phyloP scores from a whole-genome alignment of 2,113 vertebrate species.

The Brevimyrus niger region DNA sequence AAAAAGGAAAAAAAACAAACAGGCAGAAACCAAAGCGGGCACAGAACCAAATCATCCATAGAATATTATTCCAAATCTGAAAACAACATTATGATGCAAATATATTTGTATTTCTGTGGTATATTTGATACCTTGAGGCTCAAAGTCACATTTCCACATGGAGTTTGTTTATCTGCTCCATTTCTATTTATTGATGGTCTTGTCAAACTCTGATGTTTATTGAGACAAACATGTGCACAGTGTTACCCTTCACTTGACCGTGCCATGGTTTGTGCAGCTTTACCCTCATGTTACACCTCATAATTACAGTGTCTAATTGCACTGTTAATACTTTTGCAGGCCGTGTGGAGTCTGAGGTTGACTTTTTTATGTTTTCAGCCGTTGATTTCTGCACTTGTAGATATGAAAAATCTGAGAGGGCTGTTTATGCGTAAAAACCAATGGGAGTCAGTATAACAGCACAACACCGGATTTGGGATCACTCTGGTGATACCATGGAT shows the following conservation, averaged over 20 bases:
- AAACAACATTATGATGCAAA: constrained; percentile 60
- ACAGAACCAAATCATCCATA: constrained; percentile 81
- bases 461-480: neutral
- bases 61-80: constrained; percentile 81
- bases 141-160: constrained; percentile 61
- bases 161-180: constrained; percentile 25
- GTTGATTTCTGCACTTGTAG: neutral
- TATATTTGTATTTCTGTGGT: constrained; percentile 55
- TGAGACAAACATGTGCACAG: neutral
- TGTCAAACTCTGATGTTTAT: neutral
- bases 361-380: neutral
- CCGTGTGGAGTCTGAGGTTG: neutral
- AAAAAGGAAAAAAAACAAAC: constrained; percentile 26
- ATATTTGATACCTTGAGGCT: constrained; percentile 58
- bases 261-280: neutral
- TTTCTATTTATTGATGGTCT: constrained; percentile 25
- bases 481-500: neutral
- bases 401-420: neutral
- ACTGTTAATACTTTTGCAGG: neutral
- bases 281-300: neutral
- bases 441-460: neutral
- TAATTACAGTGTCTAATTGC: neutral
- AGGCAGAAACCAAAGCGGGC: neutral
- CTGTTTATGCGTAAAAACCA: neutral
- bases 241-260: neutral